A percentile compares a stretch with the other conserved stretches of the same genome.
Evolutionary conservation across 2,113 vertebrate species (phyloP).

Genomic region (Lagopus muta): DNA sequence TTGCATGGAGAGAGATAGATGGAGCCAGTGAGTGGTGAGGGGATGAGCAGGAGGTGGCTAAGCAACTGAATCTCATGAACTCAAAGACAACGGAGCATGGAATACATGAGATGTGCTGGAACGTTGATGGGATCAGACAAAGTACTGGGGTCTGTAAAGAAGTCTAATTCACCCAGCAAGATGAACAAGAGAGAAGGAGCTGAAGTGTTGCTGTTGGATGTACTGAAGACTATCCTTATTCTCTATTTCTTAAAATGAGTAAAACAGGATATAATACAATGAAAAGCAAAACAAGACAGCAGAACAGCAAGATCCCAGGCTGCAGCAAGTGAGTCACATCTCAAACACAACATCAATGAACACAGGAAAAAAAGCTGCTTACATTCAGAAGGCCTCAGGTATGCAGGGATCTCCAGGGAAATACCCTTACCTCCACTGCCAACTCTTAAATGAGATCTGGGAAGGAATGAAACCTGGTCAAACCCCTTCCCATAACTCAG

Average conservation of each 20-base stretch:
- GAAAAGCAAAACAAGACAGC: too few relatives aligned
- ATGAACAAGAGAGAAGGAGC: neutral
- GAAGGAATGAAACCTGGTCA: too few relatives aligned
- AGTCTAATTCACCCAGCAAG: neutral
- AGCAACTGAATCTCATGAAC: neutral
- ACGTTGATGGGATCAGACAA: neutral
- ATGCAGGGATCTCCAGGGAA: too few relatives aligned
- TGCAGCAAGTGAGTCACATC: too few relatives aligned
- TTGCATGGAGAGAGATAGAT: slow-evolving; percentile 56
- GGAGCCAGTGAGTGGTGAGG: neutral
- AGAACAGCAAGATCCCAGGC: too few relatives aligned
- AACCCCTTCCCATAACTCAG: too few relatives aligned
- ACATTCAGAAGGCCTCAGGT: too few relatives aligned
- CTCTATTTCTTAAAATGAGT: neutral
- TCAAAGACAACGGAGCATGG: neutral
- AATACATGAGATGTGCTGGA: neutral
- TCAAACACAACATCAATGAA: too few relatives aligned
- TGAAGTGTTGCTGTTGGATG: neutral
- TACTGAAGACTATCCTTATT: neutral
- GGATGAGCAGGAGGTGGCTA: slow-evolving; percentile 1
- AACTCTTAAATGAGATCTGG: too few relatives aligned
- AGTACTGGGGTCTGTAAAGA: neutral
- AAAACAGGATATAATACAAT: neutral
- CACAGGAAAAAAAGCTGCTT: too few relatives aligned
- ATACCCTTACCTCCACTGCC: too few relatives aligned